Evolutionary conservation across 2,797 vertebrate genomes (phyloP).

Genomic region (Telmatherina bonti): DNA sequence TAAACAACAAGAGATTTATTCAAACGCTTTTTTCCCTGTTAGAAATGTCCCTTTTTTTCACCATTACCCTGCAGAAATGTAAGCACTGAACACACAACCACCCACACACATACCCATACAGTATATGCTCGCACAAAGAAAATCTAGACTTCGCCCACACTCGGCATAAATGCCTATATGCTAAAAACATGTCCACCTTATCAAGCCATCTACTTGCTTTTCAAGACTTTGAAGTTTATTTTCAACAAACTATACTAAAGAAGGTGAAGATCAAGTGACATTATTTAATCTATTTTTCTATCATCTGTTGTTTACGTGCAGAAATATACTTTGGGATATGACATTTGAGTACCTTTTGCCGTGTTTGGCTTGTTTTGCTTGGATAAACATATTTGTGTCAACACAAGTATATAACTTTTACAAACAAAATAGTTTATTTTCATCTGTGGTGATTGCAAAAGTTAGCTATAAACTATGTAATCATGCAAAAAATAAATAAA

Average conservation of each 20-base stretch:
- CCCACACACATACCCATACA: conserved; percentile 48
- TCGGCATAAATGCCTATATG: conserved; percentile 16
- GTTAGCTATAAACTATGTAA: neutral
- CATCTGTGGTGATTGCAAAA: neutral
- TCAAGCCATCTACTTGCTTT: conserved; percentile 37
- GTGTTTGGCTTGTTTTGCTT: neutral
- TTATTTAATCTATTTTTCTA: neutral
- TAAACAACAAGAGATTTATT: conserved; percentile 18
- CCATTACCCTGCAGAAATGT: conserved; percentile 35
- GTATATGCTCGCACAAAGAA: conserved; percentile 37
- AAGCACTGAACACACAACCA: conserved; percentile 25
- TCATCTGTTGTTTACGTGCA: neutral
- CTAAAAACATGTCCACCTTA: conserved; percentile 25
- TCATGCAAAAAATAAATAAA: conserved; percentile 17
- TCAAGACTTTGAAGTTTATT: neutral
- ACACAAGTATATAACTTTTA: neutral
- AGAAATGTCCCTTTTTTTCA: conserved; percentile 2
- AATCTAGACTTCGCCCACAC: conserved; percentile 34
- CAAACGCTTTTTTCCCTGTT: conserved; percentile 10
- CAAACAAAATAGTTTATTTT: neutral
- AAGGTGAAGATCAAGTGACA: neutral
- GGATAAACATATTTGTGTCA: neutral
- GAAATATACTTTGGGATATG: neutral
- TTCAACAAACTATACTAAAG: neutral
- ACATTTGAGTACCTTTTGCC: neutral